phyloP scores from a whole-genome alignment of 2,797 vertebrate species.

The Crocodylus rhombifer region DNA sequence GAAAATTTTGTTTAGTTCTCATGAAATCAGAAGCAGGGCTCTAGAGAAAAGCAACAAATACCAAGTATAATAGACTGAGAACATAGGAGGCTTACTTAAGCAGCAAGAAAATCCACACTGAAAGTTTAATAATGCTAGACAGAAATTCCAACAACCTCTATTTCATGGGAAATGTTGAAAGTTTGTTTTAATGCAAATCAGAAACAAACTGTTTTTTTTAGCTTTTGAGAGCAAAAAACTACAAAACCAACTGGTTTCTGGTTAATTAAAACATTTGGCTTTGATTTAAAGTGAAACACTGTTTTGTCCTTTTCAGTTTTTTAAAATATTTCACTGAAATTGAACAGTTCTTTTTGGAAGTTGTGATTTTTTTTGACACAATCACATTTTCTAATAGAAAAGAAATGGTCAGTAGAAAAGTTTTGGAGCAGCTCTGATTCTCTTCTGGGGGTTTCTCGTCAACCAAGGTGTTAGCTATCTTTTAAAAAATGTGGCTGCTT shows the following conservation, averaged over 20 bases:
- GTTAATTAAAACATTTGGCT: no score
- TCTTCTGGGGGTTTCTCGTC: not conserved
- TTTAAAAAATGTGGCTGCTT: not conserved
- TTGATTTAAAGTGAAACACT: no score
- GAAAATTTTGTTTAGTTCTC: not conserved
- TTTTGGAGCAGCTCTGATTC: not conserved
- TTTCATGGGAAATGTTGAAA: not conserved
- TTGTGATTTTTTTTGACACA: not conserved
- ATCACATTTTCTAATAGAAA: not conserved
- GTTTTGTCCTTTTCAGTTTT: not conserved
- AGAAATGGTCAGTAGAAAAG: conserved; percentile 5
- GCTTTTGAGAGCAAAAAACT: not conserved
- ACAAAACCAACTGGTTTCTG: no score
- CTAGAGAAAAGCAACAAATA: not conserved
- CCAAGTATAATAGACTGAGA: not conserved
- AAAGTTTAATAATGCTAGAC: not conserved
- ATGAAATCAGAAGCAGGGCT: not conserved
- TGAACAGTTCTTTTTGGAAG: not conserved
- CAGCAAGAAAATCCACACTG: not conserved
- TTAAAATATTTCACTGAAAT: not conserved
- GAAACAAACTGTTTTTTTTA: not conserved
- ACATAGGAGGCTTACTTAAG: not conserved
- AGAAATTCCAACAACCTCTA: not conserved
- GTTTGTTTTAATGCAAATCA: not conserved
- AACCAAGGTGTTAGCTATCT: not conserved